Conservation (phyloP, 2,113 vertebrate genomes). For the Brachypteracias leptosomus region DNA sequence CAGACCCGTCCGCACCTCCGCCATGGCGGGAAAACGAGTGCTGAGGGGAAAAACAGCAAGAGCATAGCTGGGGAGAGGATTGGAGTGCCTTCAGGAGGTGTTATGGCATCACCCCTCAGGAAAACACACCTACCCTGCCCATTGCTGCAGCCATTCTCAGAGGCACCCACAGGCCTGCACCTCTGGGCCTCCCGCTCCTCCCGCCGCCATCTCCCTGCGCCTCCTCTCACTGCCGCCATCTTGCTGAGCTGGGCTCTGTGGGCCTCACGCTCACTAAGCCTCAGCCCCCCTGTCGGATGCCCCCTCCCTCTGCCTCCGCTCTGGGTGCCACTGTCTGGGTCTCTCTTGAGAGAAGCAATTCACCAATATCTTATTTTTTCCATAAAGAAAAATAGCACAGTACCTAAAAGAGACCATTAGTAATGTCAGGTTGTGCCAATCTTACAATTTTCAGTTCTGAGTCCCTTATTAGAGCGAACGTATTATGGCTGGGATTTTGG, state of each 20-base stretch:
- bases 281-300: not conserved
- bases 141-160: fast-evolving
- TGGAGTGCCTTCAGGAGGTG: not conserved
- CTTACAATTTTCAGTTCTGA: not conserved
- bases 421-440: not conserved
- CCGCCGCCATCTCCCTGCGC: not conserved
- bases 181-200: fast-evolving
- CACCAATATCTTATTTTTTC: not conserved
- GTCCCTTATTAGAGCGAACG: not conserved
- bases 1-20: not conserved
- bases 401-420: not conserved
- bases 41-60: not conserved
- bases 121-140: not conserved
- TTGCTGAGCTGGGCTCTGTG: fast-evolving
- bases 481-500: conserved; percentile 31
- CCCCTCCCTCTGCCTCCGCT: not conserved
- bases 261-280: no score
- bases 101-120: not conserved
- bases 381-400: not conserved
- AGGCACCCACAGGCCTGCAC: not conserved
- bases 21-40: not conserved
- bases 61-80: not conserved
- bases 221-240: not conserved
- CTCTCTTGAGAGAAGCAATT: not conserved
- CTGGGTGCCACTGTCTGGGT: no score